Base-by-base conservation (phyloP, 2,113 vertebrate genomes). In the Chionis minor region DNA sequence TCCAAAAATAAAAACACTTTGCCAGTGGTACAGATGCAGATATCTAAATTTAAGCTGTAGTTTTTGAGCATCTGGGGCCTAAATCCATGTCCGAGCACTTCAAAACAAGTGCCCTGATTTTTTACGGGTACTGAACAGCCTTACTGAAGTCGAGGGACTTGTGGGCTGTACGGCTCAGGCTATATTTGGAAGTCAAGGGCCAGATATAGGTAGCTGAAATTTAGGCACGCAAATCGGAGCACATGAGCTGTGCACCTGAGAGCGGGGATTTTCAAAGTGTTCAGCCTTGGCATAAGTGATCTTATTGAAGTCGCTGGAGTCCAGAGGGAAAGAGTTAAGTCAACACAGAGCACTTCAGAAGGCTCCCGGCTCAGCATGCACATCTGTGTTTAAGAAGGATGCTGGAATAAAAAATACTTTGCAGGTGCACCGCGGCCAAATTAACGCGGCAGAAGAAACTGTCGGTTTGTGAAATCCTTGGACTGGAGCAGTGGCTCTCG, bases 1-100 rank as follows among this genome's bases (percentile, higher is more conserved):
- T 96, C 95, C 92, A 96, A 94, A 97, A 97, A 97, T 97, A 96
- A 97, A 92, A 94, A 24, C 38, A 14, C 40, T 94, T 74, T 90
- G 83, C 92, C 89, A 92, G 66, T 92, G 86, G 55, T 97, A 63
- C 58, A 75, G 84, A 95, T 97, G 87, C 86, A 95, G 88, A 94
- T 94, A 62, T 94, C 91, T 96, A 95, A 94, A 96, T 96, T 93
- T 90, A 96, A 96, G 85, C 90, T 42, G 35, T 72, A 93, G 62
- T 32, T 93, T 96, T 95, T 62, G 74, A 96, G 90, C 93, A 95
- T 95, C 83, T 95, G 72, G 75, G 72, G 40, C 73, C 49, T 92
- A 94, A 91, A 94, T 91, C 83, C 51, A 20, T 42, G 49, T 77
- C 86, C 87, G 70, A 94, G 51, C 51, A 66, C 84, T 94, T 89